phyloP scores from a whole-genome alignment of 2,113 vertebrate species.

The Gracilinanus agilis region DNA sequence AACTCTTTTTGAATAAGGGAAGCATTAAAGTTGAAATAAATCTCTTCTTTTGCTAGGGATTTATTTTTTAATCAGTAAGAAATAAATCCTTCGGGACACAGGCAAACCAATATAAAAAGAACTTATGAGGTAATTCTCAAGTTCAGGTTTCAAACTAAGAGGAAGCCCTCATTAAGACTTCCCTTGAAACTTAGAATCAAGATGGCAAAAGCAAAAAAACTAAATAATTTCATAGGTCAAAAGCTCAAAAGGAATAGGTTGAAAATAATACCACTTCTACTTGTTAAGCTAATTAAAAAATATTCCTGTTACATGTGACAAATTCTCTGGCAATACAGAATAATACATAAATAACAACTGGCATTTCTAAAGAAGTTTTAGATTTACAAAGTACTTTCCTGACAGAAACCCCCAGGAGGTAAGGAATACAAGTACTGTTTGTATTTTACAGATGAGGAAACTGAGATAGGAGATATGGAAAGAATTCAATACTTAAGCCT shows the following conservation, averaged over 20 bases:
- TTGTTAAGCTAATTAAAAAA: background rate
- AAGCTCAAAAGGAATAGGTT: background rate
- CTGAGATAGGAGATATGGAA: background rate
- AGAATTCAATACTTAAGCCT: background rate
- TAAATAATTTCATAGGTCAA: background rate
- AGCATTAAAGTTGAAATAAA: slow-evolving; percentile 3
- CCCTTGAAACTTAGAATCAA: background rate
- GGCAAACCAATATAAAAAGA: background rate
- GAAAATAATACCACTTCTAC: background rate
- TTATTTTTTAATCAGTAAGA: background rate
- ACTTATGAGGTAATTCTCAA: background rate
- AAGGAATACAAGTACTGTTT: background rate
- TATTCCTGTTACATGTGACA: background rate
- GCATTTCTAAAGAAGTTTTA: background rate
- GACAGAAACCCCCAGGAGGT: background rate
- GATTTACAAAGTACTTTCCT: background rate
- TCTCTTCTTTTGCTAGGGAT: background rate
- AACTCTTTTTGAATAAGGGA: background rate
- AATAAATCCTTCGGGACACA: background rate
- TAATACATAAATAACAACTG: background rate
- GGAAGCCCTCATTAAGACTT: background rate
- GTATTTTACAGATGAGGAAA: background rate
- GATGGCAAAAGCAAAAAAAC: background rate
- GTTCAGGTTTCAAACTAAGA: background rate
- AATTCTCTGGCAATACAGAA: background rate